Conservation (phyloP, 2,888 invertebrate genomes). For the Cryptophagus acutangulus region DNA sequence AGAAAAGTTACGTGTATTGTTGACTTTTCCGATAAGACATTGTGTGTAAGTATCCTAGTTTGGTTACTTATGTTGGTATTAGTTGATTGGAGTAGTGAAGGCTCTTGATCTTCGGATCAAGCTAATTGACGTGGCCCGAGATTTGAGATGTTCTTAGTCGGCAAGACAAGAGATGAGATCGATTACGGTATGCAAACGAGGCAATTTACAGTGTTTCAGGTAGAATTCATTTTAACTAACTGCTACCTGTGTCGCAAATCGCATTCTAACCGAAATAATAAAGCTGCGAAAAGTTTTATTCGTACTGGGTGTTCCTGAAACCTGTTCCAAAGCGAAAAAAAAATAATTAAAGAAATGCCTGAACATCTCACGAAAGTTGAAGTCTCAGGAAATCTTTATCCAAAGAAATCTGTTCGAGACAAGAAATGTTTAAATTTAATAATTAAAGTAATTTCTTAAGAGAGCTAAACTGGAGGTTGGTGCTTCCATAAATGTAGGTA, state of each 20-base stretch:
- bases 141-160: constrained; percentile 4
- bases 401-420: too few species aligned
- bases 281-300: too few species aligned
- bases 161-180: not conserved
- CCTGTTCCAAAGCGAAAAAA: too few species aligned
- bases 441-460: too few species aligned
- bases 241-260: constrained; percentile 5
- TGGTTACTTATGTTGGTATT: constrained; percentile 6
- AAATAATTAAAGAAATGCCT: too few species aligned
- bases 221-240: constrained; percentile 8
- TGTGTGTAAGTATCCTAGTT: not conserved
- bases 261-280: constrained; percentile 6
- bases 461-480: too few species aligned
- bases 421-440: too few species aligned
- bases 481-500: too few species aligned
- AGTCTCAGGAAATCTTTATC: too few species aligned
- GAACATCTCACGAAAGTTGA: too few species aligned
- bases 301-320: too few species aligned
- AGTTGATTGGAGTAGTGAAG: constrained; percentile 7
- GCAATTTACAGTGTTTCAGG: constrained; percentile 8
- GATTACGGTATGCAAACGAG: constrained; percentile 8
- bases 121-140: constrained; percentile 7
- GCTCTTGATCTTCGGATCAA: constrained; percentile 6
- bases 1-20: too few species aligned
- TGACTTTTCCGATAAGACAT: constrained; percentile 1